These are phyloP conservation scores for Podarcis siculus DNA, from an alignment of 2,797 vertebrate species.

Conservation along the genomic window DNA sequence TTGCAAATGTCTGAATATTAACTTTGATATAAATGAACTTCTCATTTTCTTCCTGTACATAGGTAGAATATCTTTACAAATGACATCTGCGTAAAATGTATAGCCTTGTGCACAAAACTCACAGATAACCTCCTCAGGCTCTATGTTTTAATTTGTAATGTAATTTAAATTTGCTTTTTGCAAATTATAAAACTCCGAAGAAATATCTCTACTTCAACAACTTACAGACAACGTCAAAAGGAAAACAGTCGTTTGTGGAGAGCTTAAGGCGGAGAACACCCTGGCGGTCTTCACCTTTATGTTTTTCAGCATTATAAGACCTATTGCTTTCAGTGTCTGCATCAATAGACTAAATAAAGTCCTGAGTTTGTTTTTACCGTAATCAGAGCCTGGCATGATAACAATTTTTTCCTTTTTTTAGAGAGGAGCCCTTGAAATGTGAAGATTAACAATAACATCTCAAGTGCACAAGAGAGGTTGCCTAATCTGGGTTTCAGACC, in stretches of 20 bases:
- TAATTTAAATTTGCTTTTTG: constrained; percentile 29
- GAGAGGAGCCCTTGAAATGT: not conserved
- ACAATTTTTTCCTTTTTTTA: not conserved
- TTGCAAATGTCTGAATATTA: not conserved
- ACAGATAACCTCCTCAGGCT: not conserved
- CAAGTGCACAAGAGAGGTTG: not conserved
- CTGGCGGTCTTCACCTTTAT: not conserved
- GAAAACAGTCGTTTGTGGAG: not conserved
- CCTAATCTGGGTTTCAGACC: constrained; percentile 5
- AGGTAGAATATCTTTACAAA: not conserved
- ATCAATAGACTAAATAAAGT: not conserved
- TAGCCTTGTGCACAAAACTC: not conserved
- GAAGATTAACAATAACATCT: rapidly evolving
- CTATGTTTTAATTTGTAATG: not conserved
- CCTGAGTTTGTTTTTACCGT: not conserved
- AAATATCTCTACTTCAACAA: not conserved
- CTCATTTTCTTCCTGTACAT: constrained; percentile 13
- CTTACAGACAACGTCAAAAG: not conserved
- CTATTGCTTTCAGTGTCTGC: not conserved
- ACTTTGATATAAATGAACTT: not conserved
- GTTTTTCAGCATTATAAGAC: not conserved
- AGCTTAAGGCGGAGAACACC: not conserved
- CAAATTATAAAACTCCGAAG: not conserved
- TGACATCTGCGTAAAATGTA: not conserved
- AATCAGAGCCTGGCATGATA: not conserved